phyloP scores from a whole-genome alignment of 2,113 vertebrate species.

The Chlorodrepanis virens region DNA sequence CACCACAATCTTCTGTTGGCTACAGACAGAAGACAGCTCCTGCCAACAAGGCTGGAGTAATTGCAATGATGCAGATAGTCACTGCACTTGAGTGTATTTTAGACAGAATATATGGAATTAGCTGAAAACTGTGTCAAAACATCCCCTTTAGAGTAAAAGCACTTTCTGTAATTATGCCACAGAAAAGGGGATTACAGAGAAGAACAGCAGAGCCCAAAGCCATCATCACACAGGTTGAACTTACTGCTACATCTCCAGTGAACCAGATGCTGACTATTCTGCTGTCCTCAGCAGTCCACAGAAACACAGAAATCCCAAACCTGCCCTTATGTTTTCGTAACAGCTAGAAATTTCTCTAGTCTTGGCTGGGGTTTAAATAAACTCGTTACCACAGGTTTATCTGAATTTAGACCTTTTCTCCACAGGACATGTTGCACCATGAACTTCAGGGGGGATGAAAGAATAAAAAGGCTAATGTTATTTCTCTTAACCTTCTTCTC shows the following conservation, averaged over 20 bases:
- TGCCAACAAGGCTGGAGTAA: neutral
- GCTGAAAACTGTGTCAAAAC: neutral
- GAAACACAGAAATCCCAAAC: neutral
- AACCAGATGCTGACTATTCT: neutral
- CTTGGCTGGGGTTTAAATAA: neutral
- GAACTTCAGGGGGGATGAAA: neutral
- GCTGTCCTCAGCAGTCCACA: neutral
- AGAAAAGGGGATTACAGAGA: neutral
- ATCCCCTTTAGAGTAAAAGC: neutral
- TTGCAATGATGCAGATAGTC: neutral
- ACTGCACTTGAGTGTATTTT: neutral
- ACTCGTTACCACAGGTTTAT: neutral
- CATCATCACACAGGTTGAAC: neutral
- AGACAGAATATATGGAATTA: neutral
- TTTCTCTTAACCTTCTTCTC: neutral
- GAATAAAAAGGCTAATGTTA: neutral
- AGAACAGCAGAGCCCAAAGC: neutral
- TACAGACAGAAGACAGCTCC: neutral
- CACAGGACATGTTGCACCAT: accelerated
- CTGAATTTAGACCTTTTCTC: neutral
- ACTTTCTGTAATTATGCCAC: neutral
- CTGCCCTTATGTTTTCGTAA: neutral
- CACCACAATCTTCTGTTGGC: neutral
- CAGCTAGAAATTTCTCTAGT: neutral
- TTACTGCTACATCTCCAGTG: neutral